Evolutionary conservation across 2,797 vertebrate genomes (phyloP).

Genomic region (Hemitrygon akajei): DNA sequence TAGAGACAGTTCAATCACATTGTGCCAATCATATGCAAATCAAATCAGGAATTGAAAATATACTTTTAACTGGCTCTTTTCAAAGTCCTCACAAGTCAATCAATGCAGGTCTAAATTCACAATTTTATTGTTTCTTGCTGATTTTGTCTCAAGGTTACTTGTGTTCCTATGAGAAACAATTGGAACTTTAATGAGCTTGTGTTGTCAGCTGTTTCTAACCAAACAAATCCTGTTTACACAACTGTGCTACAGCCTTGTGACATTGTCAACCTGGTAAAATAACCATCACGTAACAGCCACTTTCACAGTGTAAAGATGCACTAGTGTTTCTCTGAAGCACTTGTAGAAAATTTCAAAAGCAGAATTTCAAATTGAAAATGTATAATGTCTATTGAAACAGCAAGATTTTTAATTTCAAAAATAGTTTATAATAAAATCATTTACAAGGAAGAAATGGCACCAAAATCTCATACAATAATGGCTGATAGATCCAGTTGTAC

Average conservation of each 20-base stretch:
- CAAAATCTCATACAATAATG: no score
- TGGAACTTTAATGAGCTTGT: slow-evolving; percentile 21
- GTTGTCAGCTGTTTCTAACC: slow-evolving; percentile 34
- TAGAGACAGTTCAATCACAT: background rate
- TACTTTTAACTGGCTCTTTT: background rate
- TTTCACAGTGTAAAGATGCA: background rate
- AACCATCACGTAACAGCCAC: background rate
- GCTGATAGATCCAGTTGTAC: no score
- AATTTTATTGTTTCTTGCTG: slow-evolving; percentile 6
- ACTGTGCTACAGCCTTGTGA: slow-evolving; percentile 4
- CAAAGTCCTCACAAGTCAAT: background rate
- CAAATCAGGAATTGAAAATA: background rate
- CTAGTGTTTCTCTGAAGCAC: background rate
- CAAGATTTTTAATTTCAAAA: no score
- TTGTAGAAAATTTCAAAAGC: background rate
- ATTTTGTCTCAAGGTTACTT: slow-evolving; percentile 29
- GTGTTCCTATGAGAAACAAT: slow-evolving; percentile 26
- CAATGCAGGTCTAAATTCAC: background rate
- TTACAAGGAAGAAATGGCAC: no score
- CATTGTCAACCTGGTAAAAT: slow-evolving; percentile 16
- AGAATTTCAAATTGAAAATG: background rate
- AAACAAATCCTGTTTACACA: slow-evolving; percentile 36
- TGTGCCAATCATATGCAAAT: background rate
- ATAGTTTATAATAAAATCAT: no score
- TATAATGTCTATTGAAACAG: background rate